A percentile compares a stretch with the other conserved stretches of the same genome.
These are phyloP conservation scores for Temnothorax rugatulus DNA, from an alignment of 2,888 invertebrate species.

Conservation along the genomic window DNA sequence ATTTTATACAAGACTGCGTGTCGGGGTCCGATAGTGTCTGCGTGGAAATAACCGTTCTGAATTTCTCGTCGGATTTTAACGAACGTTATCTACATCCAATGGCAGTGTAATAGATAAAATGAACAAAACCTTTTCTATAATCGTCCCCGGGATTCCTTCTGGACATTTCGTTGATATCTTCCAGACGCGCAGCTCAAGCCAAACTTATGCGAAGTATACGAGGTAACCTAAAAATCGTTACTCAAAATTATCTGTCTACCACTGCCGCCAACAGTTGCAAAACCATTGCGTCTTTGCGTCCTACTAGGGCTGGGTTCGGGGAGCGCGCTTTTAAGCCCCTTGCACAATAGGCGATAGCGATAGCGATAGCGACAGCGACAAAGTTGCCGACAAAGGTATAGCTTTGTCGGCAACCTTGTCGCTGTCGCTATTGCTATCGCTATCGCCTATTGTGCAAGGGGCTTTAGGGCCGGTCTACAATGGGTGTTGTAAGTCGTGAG, in stretches of 20 bases:
- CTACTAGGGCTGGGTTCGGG: too few relatives aligned
- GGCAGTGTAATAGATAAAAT: constrained; percentile 70
- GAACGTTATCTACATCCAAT: constrained; percentile 35
- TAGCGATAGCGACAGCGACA: too few relatives aligned
- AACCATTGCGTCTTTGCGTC: too few relatives aligned
- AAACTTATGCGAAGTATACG: constrained; percentile 61
- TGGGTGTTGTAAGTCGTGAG: too few relatives aligned
- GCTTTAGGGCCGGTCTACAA: too few relatives aligned
- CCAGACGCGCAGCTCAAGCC: constrained; percentile 64
- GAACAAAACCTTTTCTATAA: constrained; percentile 85
- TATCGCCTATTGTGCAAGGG: too few relatives aligned
- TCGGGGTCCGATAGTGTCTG: background rate
- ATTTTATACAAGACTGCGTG: background rate
- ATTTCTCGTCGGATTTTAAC: background rate
- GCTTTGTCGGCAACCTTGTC: too few relatives aligned
- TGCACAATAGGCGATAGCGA: too few relatives aligned
- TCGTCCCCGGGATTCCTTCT: constrained; percentile 80
- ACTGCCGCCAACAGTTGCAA: too few relatives aligned
- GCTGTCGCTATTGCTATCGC: too few relatives aligned
- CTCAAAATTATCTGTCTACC: background rate
- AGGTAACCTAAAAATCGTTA: constrained; percentile 76
- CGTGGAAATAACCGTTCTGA: background rate
- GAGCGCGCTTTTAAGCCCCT: too few relatives aligned
- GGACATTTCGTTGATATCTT: constrained; percentile 77
- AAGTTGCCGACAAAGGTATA: too few relatives aligned